Evolutionary conservation across 1,140 invertebrate species (phyloP).

Genomic region (Anastatus disparis): DNA sequence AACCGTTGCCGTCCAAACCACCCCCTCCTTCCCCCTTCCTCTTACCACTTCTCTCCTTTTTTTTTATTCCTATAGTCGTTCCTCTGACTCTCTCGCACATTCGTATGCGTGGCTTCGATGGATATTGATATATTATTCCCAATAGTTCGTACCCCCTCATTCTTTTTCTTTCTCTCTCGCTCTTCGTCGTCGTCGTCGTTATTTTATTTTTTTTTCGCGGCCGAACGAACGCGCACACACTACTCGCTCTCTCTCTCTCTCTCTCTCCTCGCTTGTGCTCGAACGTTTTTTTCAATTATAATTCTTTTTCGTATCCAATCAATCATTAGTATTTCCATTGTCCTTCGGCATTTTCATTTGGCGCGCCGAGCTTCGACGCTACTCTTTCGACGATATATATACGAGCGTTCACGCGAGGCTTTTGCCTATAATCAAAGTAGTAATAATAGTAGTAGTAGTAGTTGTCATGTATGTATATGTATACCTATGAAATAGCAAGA

Average conservation of each 20-base stretch:
- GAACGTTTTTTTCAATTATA: constrained; percentile 69
- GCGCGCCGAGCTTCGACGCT: constrained; percentile 60
- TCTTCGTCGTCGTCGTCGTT: background rate
- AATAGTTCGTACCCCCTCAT: constrained; percentile 64
- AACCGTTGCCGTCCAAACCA: constrained; percentile 25
- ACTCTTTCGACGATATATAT: constrained; percentile 46
- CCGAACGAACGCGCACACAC: background rate
- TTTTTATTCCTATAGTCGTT: constrained; percentile 46
- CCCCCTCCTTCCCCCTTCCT: constrained; percentile 35
- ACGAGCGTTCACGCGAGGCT: constrained; percentile 32
- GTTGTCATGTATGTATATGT: too few species aligned
- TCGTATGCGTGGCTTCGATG: constrained; percentile 68
- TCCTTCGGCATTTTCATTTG: constrained; percentile 69
- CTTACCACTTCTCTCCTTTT: constrained; percentile 48
- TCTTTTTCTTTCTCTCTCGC: constrained; percentile 42
- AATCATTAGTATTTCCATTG: constrained; percentile 70
- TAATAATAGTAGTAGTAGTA: too few species aligned
- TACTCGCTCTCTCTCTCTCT: constrained; percentile 42
- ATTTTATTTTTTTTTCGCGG: constrained; percentile 4
- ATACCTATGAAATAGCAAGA: too few species aligned
- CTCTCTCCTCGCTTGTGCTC: too few species aligned
- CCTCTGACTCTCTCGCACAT: constrained; percentile 55
- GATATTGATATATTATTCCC: constrained; percentile 69
- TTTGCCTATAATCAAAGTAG: too few species aligned
- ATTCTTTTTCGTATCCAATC: constrained; percentile 70